These are phyloP conservation scores for Rhinogobius similis DNA, from an alignment of 2,113 vertebrate genomes.

Conservation along the genomic window DNA sequence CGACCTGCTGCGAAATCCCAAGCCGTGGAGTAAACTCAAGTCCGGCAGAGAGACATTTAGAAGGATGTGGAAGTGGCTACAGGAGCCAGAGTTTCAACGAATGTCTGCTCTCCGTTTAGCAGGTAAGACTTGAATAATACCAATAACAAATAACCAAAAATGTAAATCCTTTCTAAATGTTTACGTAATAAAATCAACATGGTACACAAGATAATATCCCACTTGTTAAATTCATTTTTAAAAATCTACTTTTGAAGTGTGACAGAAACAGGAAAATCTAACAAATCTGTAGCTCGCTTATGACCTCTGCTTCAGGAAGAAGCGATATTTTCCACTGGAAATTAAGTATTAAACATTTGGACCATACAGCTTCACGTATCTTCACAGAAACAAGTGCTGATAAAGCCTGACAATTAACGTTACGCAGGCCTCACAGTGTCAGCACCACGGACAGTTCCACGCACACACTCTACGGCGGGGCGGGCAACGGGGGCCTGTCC, in stretches of 20 bases:
- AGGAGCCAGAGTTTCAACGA: constrained; percentile 96
- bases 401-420: constrained; percentile 6
- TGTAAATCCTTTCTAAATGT: neutral
- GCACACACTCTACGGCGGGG: neutral
- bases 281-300: neutral
- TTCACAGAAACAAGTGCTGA: neutral
- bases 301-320: neutral
- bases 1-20: constrained; percentile 96
- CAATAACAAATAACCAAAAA: too few species aligned
- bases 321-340: neutral
- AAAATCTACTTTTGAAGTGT: neutral
- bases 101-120: constrained; percentile 96
- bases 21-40: constrained; percentile 99
- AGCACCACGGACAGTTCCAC: constrained; percentile 67
- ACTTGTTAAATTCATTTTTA: neutral
- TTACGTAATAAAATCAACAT: neutral
- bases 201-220: neutral
- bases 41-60: constrained; percentile 98
- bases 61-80: constrained; percentile 99
- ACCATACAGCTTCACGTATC: neutral
- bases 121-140: constrained; percentile 78
- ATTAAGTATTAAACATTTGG: neutral
- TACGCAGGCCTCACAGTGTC: constrained; percentile 31
- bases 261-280: neutral
- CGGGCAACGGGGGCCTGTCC: neutral